phyloP scores from a whole-genome alignment of 2,113 vertebrate species.

The Mobula hypostoma region DNA sequence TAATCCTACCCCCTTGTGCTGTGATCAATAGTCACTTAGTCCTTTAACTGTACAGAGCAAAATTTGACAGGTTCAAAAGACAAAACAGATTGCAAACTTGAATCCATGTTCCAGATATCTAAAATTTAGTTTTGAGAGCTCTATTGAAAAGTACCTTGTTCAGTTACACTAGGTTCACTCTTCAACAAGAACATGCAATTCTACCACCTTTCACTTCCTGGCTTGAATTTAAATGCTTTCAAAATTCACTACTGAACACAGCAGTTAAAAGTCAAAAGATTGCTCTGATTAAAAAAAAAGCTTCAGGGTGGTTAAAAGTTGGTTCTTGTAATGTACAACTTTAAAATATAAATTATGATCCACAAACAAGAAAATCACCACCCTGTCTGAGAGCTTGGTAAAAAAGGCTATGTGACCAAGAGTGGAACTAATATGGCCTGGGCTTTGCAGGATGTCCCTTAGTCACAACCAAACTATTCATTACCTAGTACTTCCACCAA shows the following conservation, averaged over 20 bases:
- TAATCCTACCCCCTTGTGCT: not conserved
- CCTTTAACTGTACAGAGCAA: not conserved
- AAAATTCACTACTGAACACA: not conserved
- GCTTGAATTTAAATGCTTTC: not conserved
- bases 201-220: not conserved
- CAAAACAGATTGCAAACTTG: not conserved
- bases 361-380: constrained; percentile 30
- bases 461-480: constrained; percentile 11
- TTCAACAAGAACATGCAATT: not conserved
- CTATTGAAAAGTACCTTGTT: not conserved
- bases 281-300: not conserved
- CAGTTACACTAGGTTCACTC: not conserved
- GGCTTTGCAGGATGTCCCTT: not conserved
- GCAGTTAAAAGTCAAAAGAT: not conserved
- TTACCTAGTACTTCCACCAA: not conserved
- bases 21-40: not conserved
- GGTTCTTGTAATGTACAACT: constrained; percentile 15
- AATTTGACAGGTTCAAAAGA: not conserved
- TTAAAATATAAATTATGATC: constrained; percentile 27
- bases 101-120: not conserved
- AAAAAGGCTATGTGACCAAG: constrained; percentile 14
- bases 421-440: not conserved
- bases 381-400: not conserved
- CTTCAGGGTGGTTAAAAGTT: not conserved
- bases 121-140: not conserved